phyloP scores from a whole-genome alignment of 2,797 vertebrate species.

The Hafferia zeledoni region DNA sequence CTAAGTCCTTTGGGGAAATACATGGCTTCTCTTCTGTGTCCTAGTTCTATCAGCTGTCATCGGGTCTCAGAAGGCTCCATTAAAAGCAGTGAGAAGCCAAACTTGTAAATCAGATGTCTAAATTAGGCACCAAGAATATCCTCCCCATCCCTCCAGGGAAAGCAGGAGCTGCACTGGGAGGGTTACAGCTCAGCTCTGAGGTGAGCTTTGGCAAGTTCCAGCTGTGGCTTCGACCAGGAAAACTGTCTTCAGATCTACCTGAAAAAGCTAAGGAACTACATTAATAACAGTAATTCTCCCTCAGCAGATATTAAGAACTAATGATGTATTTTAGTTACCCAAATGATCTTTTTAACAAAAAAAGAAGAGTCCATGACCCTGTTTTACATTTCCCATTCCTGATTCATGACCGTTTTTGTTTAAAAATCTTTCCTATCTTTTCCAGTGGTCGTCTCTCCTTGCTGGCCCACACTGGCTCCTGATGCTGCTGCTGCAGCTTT shows the following conservation, averaged over 20 bases:
- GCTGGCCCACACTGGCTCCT: background rate
- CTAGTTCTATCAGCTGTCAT: background rate
- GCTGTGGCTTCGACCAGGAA: background rate
- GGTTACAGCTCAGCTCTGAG: background rate
- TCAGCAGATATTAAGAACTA: background rate
- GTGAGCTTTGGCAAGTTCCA: background rate
- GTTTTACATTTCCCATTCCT: background rate
- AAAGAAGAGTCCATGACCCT: background rate
- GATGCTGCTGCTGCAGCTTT: background rate
- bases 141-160: background rate
- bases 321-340: background rate
- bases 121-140: background rate
- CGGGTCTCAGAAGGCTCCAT: background rate
- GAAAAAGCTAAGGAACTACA: background rate
- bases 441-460: background rate
- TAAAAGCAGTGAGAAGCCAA: background rate
- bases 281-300: background rate
- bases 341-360: background rate
- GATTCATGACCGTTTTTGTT: background rate
- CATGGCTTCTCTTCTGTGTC: background rate
- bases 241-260: background rate
- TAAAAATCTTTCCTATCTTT: background rate
- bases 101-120: slow-evolving; percentile 1
- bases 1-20: background rate
- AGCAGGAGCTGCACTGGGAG: background rate